Conservation (phyloP, 2,113 vertebrate genomes). For the Leptobrachium ailaonicum region DNA sequence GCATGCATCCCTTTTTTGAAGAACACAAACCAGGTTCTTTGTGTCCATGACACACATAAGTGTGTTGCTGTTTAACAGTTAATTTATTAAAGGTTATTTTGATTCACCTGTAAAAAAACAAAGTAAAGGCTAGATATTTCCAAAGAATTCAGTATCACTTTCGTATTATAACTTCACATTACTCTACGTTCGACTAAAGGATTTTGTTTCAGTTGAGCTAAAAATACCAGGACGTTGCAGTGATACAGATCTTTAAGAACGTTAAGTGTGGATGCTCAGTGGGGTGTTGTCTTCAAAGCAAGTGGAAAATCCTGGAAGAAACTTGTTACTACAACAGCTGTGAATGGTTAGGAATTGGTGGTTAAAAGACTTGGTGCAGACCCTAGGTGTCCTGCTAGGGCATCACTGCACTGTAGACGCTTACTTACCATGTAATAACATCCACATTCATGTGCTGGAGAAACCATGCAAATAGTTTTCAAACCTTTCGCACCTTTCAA, state of each 20-base stretch:
- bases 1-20: slow-evolving; percentile 2
- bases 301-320: slow-evolving; percentile 73
- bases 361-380: slow-evolving; percentile 37
- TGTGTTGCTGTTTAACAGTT: neutral
- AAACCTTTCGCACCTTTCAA: slow-evolving; percentile 1
- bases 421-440: slow-evolving; percentile 32
- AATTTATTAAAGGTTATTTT: neutral
- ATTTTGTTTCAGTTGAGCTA: slow-evolving; percentile 43
- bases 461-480: slow-evolving; percentile 15
- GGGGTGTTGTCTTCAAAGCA: slow-evolving; percentile 80
- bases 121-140: slow-evolving; percentile 2
- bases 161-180: slow-evolving; percentile 38
- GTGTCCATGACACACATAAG: neutral
- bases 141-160: slow-evolving; percentile 9
- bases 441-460: slow-evolving; percentile 27
- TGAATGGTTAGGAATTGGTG: slow-evolving; percentile 48
- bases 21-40: neutral
- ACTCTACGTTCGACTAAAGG: slow-evolving; percentile 31
- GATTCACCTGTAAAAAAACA: neutral
- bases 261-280: slow-evolving; percentile 78
- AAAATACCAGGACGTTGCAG: slow-evolving; percentile 44
- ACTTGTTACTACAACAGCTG: slow-evolving; percentile 50
- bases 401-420: slow-evolving; percentile 24
- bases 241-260: slow-evolving; percentile 66
- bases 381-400: slow-evolving; percentile 39